Evolutionary conservation across 1,140 invertebrate genomes (phyloP), one percentile per base, ranked within the genome.

Genomic region (Drosophila albomicans): DNA sequence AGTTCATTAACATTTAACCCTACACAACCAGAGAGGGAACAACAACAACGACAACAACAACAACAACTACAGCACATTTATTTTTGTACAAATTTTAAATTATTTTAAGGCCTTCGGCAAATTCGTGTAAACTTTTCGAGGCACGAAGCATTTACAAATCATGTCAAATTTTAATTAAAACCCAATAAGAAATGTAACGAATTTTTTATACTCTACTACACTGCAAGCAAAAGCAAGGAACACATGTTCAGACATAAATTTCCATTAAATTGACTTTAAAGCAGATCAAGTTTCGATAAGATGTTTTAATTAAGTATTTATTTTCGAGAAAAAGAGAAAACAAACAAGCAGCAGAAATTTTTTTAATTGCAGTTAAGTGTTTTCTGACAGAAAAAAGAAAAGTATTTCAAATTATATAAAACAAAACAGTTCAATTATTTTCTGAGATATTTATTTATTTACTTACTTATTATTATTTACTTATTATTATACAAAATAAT

Each of bases 1-100:
- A 88, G 85, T 88, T 88, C 85, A 88, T 88, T 88, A 88, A 85
- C 85, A 88, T 88, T 88, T 88, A 88, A 88, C 85, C 85, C 85
- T 75, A 84, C 73, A 87, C 32, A 57, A 66, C 38, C 56, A 67
- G 75, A 67, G 75, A 70, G 56, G 59, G 65, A 64, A 56, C 66
- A 57, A 73, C 61, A 70, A 75, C 73, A 72, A 79, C 58, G 54
- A 32, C 58, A 59, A 32, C 49, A 28, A 64, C 16, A 71, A 75
- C 57, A 82, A 88, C 20, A 25, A 25, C 56, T 28, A 64, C 16
- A 62, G 70, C 57, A 82, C 82, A 87, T 74, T 54, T 82, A 74
- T 88, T 87, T 87, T 87, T 87, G 75, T 49, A 78, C 80, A 87
- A 80, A 87, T 86, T 82, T 76, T 68, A 82, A 87, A 87, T 87